Evolutionary conservation across 1,140 invertebrate species (phyloP), one percentile per base, ranked within the genome.

Genomic region (Platyscapa corneri): DNA sequence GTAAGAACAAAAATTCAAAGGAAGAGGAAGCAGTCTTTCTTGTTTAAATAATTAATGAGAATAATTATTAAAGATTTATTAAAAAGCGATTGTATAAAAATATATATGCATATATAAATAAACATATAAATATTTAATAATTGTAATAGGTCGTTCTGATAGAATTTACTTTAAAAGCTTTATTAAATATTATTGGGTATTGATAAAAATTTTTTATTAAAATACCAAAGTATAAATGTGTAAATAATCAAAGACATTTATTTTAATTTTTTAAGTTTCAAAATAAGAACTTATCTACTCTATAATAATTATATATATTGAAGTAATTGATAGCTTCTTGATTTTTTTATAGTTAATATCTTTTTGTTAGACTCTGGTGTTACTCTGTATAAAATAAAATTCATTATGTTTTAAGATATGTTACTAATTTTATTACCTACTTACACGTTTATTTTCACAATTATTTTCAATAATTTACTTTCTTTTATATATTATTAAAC

Each of bases 141-240:
- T 90, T 92, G 92, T 92, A 91, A 92, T 92, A 92, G 90, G 82
- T 91, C 88, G 88, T 83, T 89, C 75, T 88, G 88, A 90, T 88
- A 82, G 70, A 86, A 79, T n/a, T 27, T 83, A 87, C 80, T 87
- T 91, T 90, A 91, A 88, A 88, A 89, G 75, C n/a, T n/a, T n/a
- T n/a, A n/a, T n/a, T n/a, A n/a, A n/a, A n/a, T n/a, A n/a, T n/a
- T n/a, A n/a, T n/a, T n/a, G 74, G 88, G 88, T 89, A 89, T 81
- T 88, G 87, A 89, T 87, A 80, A 81, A 89, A 87, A 87, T 89
- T 86, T 87, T 85, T 89, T 87, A 90, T 89, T 87, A 89, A 86
- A 88, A 92, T 92, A 92, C 92, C 92, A 92, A 92, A 92, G 92
- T 92, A 90, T 87, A 84, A 88, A 86, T 86, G 87, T 91, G 90